Conservation (phyloP, 2,888 invertebrate species). For the Hanleya hanleyi region DNA sequence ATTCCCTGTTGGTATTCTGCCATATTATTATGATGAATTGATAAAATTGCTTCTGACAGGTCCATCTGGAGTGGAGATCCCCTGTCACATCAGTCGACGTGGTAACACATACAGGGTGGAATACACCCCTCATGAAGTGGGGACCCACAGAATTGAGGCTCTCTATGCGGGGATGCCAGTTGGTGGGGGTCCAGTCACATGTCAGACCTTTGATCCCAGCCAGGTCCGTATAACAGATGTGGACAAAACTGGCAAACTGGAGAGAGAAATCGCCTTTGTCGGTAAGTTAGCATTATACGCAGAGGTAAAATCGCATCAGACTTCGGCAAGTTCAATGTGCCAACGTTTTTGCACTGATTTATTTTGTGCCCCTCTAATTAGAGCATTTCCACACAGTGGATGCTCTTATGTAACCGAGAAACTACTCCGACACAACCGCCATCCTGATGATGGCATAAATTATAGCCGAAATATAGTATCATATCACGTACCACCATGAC, state of each 20-base stretch:
- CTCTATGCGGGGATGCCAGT: slow-evolving; percentile 92
- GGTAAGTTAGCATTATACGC: slow-evolving; percentile 40
- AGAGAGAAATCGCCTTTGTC: slow-evolving; percentile 56
- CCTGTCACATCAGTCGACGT: slow-evolving; percentile 33
- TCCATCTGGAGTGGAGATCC: slow-evolving; percentile 39
- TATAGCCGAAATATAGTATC: no score
- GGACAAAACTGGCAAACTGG: slow-evolving; percentile 58
- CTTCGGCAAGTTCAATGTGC: no score
- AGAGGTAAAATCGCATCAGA: background rate
- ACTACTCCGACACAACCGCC: no score
- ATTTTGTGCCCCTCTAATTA: no score
- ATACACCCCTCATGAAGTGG: slow-evolving; percentile 90
- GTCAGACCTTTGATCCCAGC: slow-evolving; percentile 94
- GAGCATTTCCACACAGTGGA: no score
- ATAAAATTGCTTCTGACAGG: no score
- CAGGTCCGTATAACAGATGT: slow-evolving; percentile 81
- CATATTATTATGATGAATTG: no score
- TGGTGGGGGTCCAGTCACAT: slow-evolving; percentile 93
- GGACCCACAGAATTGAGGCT: slow-evolving; percentile 91
- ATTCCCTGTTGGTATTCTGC: no score
- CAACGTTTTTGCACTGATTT: no score
- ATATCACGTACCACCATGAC: no score
- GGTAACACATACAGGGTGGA: slow-evolving; percentile 60
- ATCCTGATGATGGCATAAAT: no score
- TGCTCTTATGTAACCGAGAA: no score